A percentile compares a stretch with the other conserved stretches of the same genome.
These are phyloP conservation scores for Megaceryle alcyon DNA, from an alignment of 2,797 vertebrate genomes.

Conservation along the genomic window DNA sequence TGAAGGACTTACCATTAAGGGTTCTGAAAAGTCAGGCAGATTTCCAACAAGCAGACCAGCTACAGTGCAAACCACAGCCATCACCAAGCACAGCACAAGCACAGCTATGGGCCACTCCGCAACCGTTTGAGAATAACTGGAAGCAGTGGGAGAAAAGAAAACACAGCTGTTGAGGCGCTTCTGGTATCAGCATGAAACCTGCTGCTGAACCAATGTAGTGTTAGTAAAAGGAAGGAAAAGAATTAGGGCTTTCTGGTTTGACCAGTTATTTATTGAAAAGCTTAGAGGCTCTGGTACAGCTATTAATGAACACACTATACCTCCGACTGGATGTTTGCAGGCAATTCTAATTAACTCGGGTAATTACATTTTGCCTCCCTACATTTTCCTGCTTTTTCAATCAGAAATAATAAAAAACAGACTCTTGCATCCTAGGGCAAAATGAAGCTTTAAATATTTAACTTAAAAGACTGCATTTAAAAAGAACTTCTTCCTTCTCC, in stretches of 20 bases:
- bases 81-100: slow-evolving; percentile 82
- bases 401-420: slow-evolving; percentile 42
- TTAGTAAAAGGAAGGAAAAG: neutral
- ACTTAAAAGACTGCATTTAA: slow-evolving; percentile 3
- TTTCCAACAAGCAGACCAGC: slow-evolving; percentile 88
- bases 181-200: neutral
- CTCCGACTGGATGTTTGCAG: neutral
- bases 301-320: neutral
- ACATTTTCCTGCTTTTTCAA: slow-evolving; percentile 27
- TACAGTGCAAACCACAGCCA: slow-evolving; percentile 85
- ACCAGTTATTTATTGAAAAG: neutral
- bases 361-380: slow-evolving; percentile 44
- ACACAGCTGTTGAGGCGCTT: neutral
- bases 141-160: slow-evolving; percentile 37
- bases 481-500: neutral
- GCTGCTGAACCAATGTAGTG: neutral
- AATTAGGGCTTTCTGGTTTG: neutral
- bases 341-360: slow-evolving; percentile 26
- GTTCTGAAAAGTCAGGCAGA: slow-evolving; percentile 93
- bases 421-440: neutral
- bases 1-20: slow-evolving; percentile 86
- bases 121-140: slow-evolving; percentile 91
- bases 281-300: neutral
- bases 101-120: slow-evolving; percentile 87
- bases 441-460: slow-evolving; percentile 51